Base-by-base conservation (phyloP, 2,113 vertebrate genomes). In the Xiphias gladius region DNA sequence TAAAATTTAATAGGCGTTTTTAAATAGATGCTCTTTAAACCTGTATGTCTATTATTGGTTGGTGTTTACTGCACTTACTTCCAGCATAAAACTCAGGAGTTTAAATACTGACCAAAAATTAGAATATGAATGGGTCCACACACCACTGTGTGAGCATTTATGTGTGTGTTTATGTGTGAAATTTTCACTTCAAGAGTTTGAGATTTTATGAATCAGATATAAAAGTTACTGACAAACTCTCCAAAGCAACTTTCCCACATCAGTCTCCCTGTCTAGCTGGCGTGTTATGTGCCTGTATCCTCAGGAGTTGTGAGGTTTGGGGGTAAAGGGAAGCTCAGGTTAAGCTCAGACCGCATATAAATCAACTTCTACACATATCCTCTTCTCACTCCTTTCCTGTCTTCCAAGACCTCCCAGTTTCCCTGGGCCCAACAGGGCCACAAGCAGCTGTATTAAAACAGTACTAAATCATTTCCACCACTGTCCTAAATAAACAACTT, bases 281-380 rank as follows among this genome's bases (percentile, higher is more conserved):
- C 64, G 54, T 39, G 69, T 75, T 84, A 55, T 41, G 22, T 35
- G 35, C 26, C 76, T 73, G 74, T 55, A 11, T 79, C 70, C 63
- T 30, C 73, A 74, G 48, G 81, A 87, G 80, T 20, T 76, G 46
- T 85, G 58, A 35, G 82, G 74, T 91, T 82, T 74, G 59, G 58
- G 61, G 61, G 58, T 65, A 71, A 82, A 89, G 52, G 59, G 72
- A 88, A 89, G 82, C 86, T 92, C 83, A 86, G 85, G 87, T 79
- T 86, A 75, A 87, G 84, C 69, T 85, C 76, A 88, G 64, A 68
- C 82, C 86, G 73, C 78, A 90, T 78, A 92, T 90, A 88, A 90
- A 91, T 92, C 83, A 90, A 74, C 64, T 66, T 67, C 48, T 48
- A 52, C 7, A 19, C 65, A 81, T 68, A 90, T 85, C 80, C 74